These are phyloP conservation scores for Datnioides undecimradiatus DNA, from an alignment of 2,113 vertebrate species.

Conservation along the genomic window DNA sequence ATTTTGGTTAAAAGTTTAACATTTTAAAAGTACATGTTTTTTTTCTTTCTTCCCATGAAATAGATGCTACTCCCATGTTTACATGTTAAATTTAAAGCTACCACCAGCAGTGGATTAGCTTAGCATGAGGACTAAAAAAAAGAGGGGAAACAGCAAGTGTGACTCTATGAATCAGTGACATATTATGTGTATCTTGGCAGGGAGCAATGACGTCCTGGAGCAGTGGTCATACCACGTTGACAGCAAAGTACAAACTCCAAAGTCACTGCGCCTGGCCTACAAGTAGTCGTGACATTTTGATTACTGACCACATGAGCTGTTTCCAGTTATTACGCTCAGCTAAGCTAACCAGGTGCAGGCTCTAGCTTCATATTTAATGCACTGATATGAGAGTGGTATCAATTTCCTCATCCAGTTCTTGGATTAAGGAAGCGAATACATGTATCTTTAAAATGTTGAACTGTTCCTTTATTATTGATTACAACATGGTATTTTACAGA, in stretches of 20 bases:
- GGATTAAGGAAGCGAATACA: neutral
- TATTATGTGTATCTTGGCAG: neutral
- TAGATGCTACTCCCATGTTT: neutral
- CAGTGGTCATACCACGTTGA: neutral
- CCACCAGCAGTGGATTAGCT: neutral
- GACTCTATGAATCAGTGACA: neutral
- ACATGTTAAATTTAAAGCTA: neutral
- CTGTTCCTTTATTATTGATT: slow-evolving; percentile 3
- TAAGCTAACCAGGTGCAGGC: neutral
- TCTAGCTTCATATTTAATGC: neutral
- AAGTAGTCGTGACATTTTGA: neutral
- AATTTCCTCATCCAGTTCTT: neutral
- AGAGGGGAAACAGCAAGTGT: neutral
- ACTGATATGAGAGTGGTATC: neutral
- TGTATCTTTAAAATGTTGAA: neutral
- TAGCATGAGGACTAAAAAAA: neutral
- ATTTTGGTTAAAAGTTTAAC: neutral
- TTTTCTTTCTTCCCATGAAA: neutral
- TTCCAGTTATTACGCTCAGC: neutral
- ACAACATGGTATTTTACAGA: slow-evolving; percentile 42
- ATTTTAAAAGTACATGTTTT: neutral
- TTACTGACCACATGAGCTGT: neutral
- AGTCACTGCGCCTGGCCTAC: neutral
- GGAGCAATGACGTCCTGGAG: neutral
- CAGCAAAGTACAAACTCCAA: neutral